Evolutionary conservation across 1,140 invertebrate genomes (phyloP), one percentile per base, ranked within the genome.

Genomic region (Drosophila takahashii): DNA sequence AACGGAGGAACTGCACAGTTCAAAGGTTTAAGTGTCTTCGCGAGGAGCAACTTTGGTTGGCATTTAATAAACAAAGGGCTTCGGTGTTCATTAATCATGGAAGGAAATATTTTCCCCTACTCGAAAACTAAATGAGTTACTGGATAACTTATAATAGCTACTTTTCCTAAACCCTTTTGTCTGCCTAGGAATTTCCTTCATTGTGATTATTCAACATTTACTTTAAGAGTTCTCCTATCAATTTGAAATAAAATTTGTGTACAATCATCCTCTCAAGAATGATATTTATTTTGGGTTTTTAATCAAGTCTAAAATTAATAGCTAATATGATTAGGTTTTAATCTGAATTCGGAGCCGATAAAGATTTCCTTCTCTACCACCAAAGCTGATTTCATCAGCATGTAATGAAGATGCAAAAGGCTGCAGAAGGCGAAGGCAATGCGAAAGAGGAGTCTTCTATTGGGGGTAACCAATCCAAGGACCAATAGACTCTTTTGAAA

Each of bases 401-500:
- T 77, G 13, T 58, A 81, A 32, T 77, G 61, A 39, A 81, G 44
- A 27, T 81, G 62, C 22, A 77, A 29, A 10, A 67, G 54, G 29
- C 51, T 53, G 16, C 60, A 81, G 54, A 73, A 81, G 26, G 47
- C 57, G 11, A 81, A 73, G 2, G 36, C n/a, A 8, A 81, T 36
- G n/a, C 79, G 73, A 5, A 81, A 81, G 29, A 81, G 50, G 0
- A 81, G 27, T 4, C 44, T 52, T 4, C 61, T 58, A n/a, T 78
- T 73, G 39, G 79, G 79, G 10, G 60, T 73, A 1, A 81, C 70
- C 5, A 81, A 27, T 0, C 79, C 79, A 2, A 81, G 47, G 0
- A 77, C 29, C n/a, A 77, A 37, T 0, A 73, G 52, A 36, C 66
- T 60, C n/a, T 56, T 47, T 48, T 73, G 79, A 0, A 77, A 32